A percentile compares a stretch with the other conserved stretches of the same genome.
Conservation (phyloP, 1,140 invertebrate genomes). For the Sinella curviseta region DNA sequence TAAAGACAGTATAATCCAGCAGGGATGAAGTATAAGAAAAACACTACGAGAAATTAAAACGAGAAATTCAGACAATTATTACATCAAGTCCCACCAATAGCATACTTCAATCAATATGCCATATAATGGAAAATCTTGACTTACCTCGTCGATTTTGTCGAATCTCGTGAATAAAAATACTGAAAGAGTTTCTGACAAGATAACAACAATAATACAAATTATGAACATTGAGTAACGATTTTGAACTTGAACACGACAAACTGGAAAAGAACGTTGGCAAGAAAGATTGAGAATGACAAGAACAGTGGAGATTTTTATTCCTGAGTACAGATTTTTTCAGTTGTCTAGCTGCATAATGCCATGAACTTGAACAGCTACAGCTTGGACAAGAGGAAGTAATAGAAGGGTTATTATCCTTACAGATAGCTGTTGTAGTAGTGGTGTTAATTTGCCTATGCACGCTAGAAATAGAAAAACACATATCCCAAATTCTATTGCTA, state of each 20-base stretch:
- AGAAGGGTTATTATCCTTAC: not conserved
- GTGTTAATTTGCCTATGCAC: conserved; percentile 12
- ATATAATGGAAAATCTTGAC: not conserved
- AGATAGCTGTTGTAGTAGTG: not conserved
- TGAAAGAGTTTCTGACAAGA: conserved; percentile 38
- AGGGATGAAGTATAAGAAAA: conserved; percentile 85
- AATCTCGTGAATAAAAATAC: conserved; percentile 33
- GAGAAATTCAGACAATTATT: not conserved
- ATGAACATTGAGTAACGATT: not conserved
- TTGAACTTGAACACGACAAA: not conserved
- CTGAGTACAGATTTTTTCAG: not conserved
- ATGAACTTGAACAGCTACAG: not conserved
- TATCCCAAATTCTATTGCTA: not conserved
- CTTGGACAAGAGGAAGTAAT: not conserved
- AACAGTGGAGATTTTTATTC: not conserved
- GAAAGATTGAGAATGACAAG: conserved; percentile 2
- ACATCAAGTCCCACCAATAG: not conserved
- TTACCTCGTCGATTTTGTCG: conserved; percentile 43
- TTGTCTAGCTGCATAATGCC: not conserved
- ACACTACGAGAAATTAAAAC: conserved; percentile 60
- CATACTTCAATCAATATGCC: not conserved
- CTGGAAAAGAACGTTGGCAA: not conserved
- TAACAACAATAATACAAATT: conserved; percentile 23
- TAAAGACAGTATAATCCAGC: conserved; percentile 89
- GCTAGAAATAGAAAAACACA: conserved; percentile 10